Evolutionary conservation across 2,888 invertebrate genomes (phyloP).

Genomic region (Dryococelus australis): DNA sequence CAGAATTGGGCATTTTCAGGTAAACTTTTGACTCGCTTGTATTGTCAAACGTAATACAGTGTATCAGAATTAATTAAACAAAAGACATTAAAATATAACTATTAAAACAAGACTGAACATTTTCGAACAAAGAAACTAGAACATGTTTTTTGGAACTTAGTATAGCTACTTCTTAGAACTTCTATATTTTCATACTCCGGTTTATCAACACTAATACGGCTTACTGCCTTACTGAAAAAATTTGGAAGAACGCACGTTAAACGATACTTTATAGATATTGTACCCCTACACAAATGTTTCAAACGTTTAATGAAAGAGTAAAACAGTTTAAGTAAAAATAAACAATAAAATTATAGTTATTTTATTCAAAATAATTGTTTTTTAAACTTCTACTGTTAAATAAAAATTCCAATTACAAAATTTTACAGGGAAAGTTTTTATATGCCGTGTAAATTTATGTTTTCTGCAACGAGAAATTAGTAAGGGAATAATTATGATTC

Average conservation of each 20-base stretch:
- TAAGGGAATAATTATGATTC: too few relatives aligned
- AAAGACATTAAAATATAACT: not conserved
- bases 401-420: not conserved
- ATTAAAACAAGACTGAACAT: not conserved
- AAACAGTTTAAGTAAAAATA: too few relatives aligned
- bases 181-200: slow-evolving; percentile 10
- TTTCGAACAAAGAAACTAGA: not conserved
- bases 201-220: not conserved
- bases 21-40: not conserved
- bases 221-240: not conserved
- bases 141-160: not conserved
- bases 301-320: not conserved
- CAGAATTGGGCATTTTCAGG: not conserved
- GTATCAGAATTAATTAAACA: too few relatives aligned
- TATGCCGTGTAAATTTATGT: too few relatives aligned
- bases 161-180: not conserved
- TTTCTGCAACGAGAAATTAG: too few relatives aligned
- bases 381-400: too few relatives aligned
- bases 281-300: not conserved
- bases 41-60: not conserved
- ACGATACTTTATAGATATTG: not conserved
- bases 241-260: not conserved
- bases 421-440: too few relatives aligned
- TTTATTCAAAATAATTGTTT: too few relatives aligned
- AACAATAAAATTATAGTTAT: too few relatives aligned